Evolutionary conservation across 2,113 vertebrate species (phyloP).

Genomic region (Pitta sordida): DNA sequence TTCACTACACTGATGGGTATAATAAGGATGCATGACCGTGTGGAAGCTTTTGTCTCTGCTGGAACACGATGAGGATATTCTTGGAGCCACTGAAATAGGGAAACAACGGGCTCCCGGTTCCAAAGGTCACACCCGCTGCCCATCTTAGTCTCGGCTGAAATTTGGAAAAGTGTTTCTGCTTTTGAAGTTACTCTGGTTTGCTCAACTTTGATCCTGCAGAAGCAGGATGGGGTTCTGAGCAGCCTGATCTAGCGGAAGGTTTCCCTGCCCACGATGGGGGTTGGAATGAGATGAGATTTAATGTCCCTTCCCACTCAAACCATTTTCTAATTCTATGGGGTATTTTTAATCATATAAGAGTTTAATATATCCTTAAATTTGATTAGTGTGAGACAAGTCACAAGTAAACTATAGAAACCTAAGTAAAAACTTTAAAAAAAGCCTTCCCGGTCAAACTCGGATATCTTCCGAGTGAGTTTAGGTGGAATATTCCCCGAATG

Average conservation of each 20-base stretch:
- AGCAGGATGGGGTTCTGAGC: not conserved
- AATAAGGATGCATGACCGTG: not conserved
- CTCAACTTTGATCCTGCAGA: not conserved
- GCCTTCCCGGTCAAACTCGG: rapidly evolving
- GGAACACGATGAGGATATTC: not conserved
- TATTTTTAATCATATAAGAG: not conserved
- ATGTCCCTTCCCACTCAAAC: not conserved
- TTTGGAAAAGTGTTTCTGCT: not conserved
- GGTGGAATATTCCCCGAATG: no score
- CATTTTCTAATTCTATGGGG: not conserved
- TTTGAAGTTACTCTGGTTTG: not conserved
- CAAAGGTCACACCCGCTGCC: not conserved
- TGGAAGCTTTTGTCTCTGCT: not conserved
- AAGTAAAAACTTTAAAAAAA: not conserved
- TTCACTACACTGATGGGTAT: not conserved
- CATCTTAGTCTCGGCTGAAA: not conserved
- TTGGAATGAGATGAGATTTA: not conserved
- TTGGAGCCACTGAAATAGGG: not conserved
- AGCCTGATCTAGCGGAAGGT: not conserved
- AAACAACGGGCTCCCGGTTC: not conserved
- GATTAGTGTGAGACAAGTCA: not conserved
- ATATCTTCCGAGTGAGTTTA: not conserved
- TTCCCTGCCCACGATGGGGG: not conserved
- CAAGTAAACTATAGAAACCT: not conserved
- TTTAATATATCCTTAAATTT: not conserved